Conservation (phyloP, 1,140 invertebrate species). For the Drosophila aff. region DNA sequence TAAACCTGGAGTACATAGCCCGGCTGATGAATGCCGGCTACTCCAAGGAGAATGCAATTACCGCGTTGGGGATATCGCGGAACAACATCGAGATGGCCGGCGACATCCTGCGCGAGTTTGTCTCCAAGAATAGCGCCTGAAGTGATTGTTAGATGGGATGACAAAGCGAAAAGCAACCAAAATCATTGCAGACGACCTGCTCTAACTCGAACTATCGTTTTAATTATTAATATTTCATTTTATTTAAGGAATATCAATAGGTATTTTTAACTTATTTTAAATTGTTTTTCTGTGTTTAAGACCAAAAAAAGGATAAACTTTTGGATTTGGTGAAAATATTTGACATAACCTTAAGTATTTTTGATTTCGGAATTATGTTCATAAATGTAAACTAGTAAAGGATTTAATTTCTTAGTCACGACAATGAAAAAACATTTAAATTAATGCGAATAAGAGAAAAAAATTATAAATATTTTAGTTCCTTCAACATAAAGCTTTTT, state of each 20-base stretch:
- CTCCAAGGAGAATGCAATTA: slow-evolving; percentile 94
- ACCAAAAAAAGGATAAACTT: neutral
- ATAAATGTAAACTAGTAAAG: neutral
- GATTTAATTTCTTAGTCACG: neutral
- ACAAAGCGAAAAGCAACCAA: neutral
- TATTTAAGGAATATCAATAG: neutral
- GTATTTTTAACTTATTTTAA: neutral
- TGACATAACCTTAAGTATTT: neutral
- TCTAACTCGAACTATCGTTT: slow-evolving; percentile 17
- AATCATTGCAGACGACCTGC: slow-evolving; percentile 17
- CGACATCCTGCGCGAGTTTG: slow-evolving; percentile 97
- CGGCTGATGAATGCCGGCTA: slow-evolving; percentile 95
- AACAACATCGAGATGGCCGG: slow-evolving; percentile 98
- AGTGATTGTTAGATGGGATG: slow-evolving; percentile 30
- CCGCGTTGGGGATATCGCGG: slow-evolving; percentile 94
- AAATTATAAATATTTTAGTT: neutral
- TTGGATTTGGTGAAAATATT: slow-evolving; percentile 17
- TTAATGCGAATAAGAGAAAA: neutral
- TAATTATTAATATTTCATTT: neutral
- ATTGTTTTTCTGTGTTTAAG: slow-evolving; percentile 3
- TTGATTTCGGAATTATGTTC: neutral
- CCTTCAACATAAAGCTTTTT: neutral
- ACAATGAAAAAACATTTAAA: neutral
- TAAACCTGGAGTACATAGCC: slow-evolving; percentile 96
- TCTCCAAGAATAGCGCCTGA: slow-evolving; percentile 83